phyloP scores from a whole-genome alignment of 2,888 invertebrate genomes.

The Apotomis turbidana region DNA sequence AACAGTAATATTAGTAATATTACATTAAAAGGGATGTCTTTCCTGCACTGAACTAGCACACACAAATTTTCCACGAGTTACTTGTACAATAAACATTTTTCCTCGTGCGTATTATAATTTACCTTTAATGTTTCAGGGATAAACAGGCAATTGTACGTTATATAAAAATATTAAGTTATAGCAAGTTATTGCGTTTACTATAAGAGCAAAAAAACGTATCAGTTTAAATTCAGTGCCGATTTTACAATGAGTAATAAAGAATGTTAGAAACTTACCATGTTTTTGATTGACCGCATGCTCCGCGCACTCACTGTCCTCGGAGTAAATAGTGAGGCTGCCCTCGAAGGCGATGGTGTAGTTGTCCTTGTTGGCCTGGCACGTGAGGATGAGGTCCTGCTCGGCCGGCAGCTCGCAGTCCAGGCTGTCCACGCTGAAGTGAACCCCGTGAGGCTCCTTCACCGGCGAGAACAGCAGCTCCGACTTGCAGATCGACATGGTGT shows the following conservation, averaged over 20 bases:
- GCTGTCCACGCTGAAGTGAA: conserved; percentile 95
- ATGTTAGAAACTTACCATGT: conserved; percentile 65
- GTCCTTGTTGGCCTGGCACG: conserved; percentile 96
- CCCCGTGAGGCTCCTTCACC: conserved; percentile 91
- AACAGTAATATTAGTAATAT: neutral
- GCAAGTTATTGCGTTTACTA: no score
- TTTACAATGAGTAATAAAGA: no score
- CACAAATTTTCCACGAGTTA: conserved; percentile 11
- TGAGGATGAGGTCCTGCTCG: conserved; percentile 93
- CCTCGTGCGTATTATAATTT: conserved; percentile 16
- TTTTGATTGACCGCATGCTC: conserved; percentile 80
- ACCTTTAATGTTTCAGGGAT: neutral
- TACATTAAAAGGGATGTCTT: neutral
- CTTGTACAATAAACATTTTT: neutral
- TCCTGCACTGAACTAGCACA: neutral
- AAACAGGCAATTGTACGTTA: neutral
- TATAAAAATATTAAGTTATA: no score
- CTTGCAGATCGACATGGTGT: conserved; percentile 95
- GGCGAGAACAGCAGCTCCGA: conserved; percentile 96
- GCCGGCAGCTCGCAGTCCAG: conserved; percentile 93
- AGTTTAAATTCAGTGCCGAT: no score
- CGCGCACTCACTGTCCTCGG: conserved; percentile 91
- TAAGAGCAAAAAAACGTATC: no score
- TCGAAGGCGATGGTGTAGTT: conserved; percentile 98
- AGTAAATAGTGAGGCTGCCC: conserved; percentile 92